phyloP scores from a whole-genome alignment of 2,888 invertebrate species.

The Eumerus sabulonum region DNA sequence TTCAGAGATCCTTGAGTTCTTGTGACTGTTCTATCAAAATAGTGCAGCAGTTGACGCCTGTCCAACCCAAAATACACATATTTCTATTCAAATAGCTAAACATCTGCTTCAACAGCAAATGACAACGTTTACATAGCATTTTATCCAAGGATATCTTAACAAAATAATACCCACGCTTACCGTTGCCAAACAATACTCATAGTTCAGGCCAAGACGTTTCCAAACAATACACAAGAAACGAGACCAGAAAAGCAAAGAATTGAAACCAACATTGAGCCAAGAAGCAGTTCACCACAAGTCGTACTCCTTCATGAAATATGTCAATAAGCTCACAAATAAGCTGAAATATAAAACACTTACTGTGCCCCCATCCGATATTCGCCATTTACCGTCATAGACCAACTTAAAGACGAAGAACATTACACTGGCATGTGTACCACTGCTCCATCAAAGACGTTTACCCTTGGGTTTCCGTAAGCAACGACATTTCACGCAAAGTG shows the following conservation, averaged over 20 bases:
- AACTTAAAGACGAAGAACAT: constrained; percentile 41
- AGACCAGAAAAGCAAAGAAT: too few species aligned
- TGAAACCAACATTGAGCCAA: constrained; percentile 11
- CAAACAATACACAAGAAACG: not conserved
- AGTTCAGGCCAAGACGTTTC: not conserved
- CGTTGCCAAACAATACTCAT: constrained; percentile 46
- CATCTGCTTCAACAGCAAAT: constrained; percentile 41
- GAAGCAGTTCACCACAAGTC: constrained; percentile 20
- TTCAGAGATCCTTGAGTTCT: constrained; percentile 7
- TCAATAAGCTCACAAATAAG: constrained; percentile 66
- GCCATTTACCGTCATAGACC: too few species aligned
- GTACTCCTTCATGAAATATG: constrained; percentile 55
- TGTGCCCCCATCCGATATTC: not conserved
- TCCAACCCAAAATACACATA: not conserved
- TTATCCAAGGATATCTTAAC: constrained; percentile 6
- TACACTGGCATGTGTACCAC: constrained; percentile 47
- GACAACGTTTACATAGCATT: constrained; percentile 58
- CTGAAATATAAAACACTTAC: constrained; percentile 63
- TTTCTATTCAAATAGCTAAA: constrained; percentile 35
- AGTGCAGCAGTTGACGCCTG: constrained; percentile 29
- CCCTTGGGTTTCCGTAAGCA: constrained; percentile 24
- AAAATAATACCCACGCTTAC: constrained; percentile 1
- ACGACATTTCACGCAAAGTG: constrained; percentile 63
- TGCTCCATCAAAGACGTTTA: constrained; percentile 49
- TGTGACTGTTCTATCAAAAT: constrained; percentile 27